Base-by-base conservation (phyloP, 2,888 invertebrate genomes). In the Campopleginae sp. region DNA sequence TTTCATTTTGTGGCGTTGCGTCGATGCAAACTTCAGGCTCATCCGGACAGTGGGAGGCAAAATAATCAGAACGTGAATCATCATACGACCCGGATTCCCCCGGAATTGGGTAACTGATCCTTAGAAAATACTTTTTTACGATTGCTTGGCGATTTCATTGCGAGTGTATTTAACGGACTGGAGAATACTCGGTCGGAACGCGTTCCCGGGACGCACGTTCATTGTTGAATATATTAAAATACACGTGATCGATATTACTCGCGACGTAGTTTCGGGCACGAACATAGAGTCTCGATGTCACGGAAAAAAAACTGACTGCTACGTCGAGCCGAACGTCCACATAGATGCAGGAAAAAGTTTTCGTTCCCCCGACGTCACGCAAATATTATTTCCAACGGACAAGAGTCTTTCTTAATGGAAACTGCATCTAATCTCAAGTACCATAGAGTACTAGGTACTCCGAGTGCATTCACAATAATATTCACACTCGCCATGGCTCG, bases 171-270 rank as follows among this genome's bases (percentile, higher is more conserved):
- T 33, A 6, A 33, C 33, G 33, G 33, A 33, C 6, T 33, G 0
- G 33, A 4, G 4, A 33, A 17, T 23, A 10, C 23, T 19, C 10
- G 10, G 19, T 14, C 5, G 2, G 66, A 14, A 19, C 17, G n/a
- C 27, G 61, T 63, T 46, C 3, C 6, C 71, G 38, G 17, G n/a
- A 54, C 54, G 46, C 31, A 58, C 38, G 8, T 38, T 38, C 10
- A 38, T 38, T 76, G 76, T 71, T 63, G 65, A 10, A 76, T 79
- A 72, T 33, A 72, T 76, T 71, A 76, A 75, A 71, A 80, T 76
- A 46, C 84, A 44, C 71, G 76, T 46, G 27, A n/a, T 71, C 71
- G 72, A 76, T 38, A 38, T 76, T 72, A 76, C 65, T 71, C 42
- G 12, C 17, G 54, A 38, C n/a, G 63, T 33, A 33, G n/a, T 48